Evolutionary conservation across 1,140 invertebrate genomes (phyloP), one percentile per base, ranked within the genome.

Genomic region (Anthonomus grandis): DNA sequence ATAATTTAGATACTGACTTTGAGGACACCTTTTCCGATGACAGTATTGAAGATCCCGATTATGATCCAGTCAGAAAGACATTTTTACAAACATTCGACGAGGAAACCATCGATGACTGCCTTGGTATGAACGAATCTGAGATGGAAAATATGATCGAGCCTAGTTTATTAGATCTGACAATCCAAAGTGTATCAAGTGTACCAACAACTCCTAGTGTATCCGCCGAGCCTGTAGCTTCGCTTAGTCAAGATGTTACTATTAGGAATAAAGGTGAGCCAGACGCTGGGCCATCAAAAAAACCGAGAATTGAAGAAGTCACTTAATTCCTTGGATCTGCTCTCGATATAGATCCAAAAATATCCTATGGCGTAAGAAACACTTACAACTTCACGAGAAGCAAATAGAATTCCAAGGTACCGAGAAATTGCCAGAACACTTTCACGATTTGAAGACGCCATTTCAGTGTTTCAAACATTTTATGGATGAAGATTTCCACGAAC

Each of bases 271-370:
- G n/a, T n/a, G n/a, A n/a, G n/a, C n/a, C n/a, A n/a, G n/a, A n/a
- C n/a, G n/a, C n/a, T n/a, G n/a, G n/a, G n/a, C n/a, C n/a, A n/a
- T n/a, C n/a, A n/a, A n/a, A n/a, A n/a, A n/a, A n/a, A n/a, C n/a
- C n/a, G n/a, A n/a, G n/a, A n/a, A n/a, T n/a, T n/a, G n/a, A n/a
- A n/a, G n/a, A n/a, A n/a, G n/a, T n/a, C n/a, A n/a, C n/a, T n/a
- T n/a, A n/a, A n/a, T n/a, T n/a, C n/a, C n/a, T n/a, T n/a, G n/a
- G n/a, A n/a, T n/a, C n/a, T n/a, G n/a, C n/a, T n/a, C n/a, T n/a
- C n/a, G n/a, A n/a, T n/a, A n/a, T n/a, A n/a, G 37, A 6, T 39
- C 17, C 37, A 39, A 39, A 39, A 39, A 39, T 39, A 39, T 39
- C 37, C 17, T 39, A 17, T 39, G 37, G 37, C 37, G 37, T 15